These are phyloP conservation scores for Rhinolophus ferrumequinum DNA, from an alignment of 2,113 vertebrate genomes.

Conservation along the genomic window DNA sequence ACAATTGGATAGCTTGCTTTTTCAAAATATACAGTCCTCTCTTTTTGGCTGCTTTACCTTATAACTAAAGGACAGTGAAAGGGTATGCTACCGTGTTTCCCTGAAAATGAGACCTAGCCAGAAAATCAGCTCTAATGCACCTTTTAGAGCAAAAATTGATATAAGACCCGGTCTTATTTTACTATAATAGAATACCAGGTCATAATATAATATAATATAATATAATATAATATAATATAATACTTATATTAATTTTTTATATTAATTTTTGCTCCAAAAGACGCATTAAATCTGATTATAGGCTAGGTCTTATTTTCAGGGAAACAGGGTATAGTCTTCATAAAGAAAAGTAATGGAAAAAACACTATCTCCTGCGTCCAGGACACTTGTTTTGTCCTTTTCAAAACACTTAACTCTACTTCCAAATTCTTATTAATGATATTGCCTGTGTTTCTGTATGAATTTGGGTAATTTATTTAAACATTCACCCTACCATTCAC, in stretches of 20 bases:
- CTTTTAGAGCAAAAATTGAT: no score
- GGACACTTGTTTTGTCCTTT: background rate
- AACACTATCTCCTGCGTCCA: background rate
- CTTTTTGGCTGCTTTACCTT: background rate
- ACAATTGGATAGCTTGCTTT: background rate
- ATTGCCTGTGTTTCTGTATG: background rate
- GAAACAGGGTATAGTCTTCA: background rate
- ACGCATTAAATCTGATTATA: no score
- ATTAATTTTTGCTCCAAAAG: no score
- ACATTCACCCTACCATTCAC: background rate
- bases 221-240: no score
- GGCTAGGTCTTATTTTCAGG: no score
- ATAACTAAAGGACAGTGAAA: background rate
- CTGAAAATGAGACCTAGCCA: no score
- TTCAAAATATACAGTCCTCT: slow-evolving; percentile 23
- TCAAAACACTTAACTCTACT: background rate
- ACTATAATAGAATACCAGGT: no score
- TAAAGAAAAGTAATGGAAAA: background rate
- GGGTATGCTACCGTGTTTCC: background rate
- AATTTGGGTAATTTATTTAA: background rate
- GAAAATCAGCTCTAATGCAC: no score
- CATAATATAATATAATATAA: no score
- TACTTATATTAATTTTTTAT: no score
- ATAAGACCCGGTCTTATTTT: no score
- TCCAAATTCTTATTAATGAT: slow-evolving; percentile 7